phyloP scores from a whole-genome alignment of 2,888 invertebrate genomes.

The Blastobasis adustella region DNA sequence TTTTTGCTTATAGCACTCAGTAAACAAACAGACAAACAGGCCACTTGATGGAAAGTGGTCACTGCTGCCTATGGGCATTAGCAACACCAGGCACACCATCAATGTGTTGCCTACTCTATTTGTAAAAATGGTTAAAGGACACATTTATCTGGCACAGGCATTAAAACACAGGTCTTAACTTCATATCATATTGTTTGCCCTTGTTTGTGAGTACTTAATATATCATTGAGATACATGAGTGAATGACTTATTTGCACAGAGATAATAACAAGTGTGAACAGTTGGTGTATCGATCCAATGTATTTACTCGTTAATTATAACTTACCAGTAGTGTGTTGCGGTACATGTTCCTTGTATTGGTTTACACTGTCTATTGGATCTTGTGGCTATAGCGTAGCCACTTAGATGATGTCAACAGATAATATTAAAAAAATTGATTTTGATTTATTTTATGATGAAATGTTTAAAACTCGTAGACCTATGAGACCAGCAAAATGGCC shows the following conservation, averaged over 20 bases:
- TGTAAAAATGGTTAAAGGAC: too few species aligned
- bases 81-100: too few species aligned
- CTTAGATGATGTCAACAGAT: not conserved
- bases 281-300: not conserved
- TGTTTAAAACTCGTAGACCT: slow-evolving; percentile 16
- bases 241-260: slow-evolving; percentile 48
- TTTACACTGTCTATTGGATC: not conserved
- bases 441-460: slow-evolving; percentile 20
- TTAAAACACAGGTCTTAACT: too few species aligned
- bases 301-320: not conserved
- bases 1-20: too few species aligned
- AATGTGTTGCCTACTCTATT: too few species aligned
- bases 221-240: slow-evolving; percentile 32
- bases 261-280: slow-evolving; percentile 18
- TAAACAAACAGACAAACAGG: too few species aligned
- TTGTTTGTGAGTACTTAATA: slow-evolving; percentile 8
- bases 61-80: too few species aligned
- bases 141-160: too few species aligned
- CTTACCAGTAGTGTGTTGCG: not conserved
- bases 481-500: slow-evolving; percentile 29
- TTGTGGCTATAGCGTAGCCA: not conserved
- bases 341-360: not conserved
- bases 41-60: too few species aligned
- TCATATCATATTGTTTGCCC: too few species aligned
- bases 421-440: slow-evolving; percentile 17